Evolutionary conservation across 2,113 vertebrate species (phyloP), one percentile per base, ranked within the genome.

Genomic region (Isichthys henryi): DNA sequence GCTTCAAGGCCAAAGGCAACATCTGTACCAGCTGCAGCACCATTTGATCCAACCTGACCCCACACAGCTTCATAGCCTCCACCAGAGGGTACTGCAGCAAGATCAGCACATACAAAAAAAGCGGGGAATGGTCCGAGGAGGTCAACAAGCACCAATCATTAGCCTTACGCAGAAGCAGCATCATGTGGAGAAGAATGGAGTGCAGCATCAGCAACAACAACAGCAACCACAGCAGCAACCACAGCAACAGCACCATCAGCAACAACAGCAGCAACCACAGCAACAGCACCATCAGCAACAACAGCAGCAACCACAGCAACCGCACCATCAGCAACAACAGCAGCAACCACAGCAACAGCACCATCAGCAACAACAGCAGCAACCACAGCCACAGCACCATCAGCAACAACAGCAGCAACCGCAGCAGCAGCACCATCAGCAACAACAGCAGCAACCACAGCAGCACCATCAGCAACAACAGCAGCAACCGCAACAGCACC

Each of bases 151-250:
- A 35, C 94, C 97, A 0, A 95, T 97, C 87, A 95, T 97, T 87
- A 95, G 96, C 82, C 93, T 99, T 58, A 98, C 97, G 89, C 97
- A 97, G 6, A 98, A 99, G 91, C 97, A 96, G 91, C 97, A 98
- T 0, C 95, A 95, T 74, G 90, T 89, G 2, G 83, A 92, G 6
- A 89, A 90, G 48, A 80, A 43, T 17, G 74, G 74, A 39, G 93
- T 94, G 88, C 92, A 93, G 39, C 95, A 94, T 50, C 96, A 96
- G 1, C 97, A 97, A 87, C 96, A 95, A 95, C 86, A 95, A 93
- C 88, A 92, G 88, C 96, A 97, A 92, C 94, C 95, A 90, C 96
- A 97, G 0, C 90, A 92, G 0, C 96, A 95, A 89, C 91, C 95
- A 53, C 92, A 83, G 35, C 74, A 95, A 0, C 93, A 94, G 21